Evolutionary conservation across 2,113 vertebrate genomes (phyloP).

Genomic region (Cochlearius cochlearius): DNA sequence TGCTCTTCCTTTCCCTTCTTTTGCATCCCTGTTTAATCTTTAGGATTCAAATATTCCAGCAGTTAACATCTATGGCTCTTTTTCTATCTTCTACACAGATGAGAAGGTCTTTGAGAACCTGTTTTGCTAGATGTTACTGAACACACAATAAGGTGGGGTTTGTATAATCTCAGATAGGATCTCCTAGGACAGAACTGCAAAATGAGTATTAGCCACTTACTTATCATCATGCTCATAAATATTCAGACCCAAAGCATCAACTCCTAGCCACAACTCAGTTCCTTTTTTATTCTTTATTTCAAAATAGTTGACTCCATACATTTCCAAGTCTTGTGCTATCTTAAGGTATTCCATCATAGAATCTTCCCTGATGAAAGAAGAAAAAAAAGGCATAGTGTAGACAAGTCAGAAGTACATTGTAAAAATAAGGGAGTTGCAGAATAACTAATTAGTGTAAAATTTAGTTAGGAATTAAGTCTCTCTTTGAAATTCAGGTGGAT

Average conservation of each 20-base stretch:
- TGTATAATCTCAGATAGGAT: neutral
- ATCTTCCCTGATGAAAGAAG: slow-evolving; percentile 85
- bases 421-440: neutral
- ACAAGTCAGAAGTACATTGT: neutral
- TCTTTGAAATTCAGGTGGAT: neutral
- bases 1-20: neutral
- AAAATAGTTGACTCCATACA: slow-evolving; percentile 99
- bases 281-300: slow-evolving; percentile 99
- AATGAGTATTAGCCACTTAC: slow-evolving; percentile 73
- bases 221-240: slow-evolving; percentile 98
- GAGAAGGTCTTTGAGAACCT: neutral
- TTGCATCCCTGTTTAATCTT: neutral
- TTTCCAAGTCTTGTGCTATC: slow-evolving; percentile 96
- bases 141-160: neutral
- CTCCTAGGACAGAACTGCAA: neutral
- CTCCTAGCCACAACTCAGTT: slow-evolving; percentile 95
- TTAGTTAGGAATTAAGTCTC: neutral
- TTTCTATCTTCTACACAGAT: neutral
- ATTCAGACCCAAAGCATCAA: slow-evolving; percentile 95
- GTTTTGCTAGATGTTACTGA: neutral
- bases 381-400: neutral
- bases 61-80: neutral
- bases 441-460: neutral
- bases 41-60: neutral
- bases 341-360: slow-evolving; percentile 99